Base-by-base conservation (phyloP, 2,113 vertebrate genomes). In the Cacatua alba region DNA sequence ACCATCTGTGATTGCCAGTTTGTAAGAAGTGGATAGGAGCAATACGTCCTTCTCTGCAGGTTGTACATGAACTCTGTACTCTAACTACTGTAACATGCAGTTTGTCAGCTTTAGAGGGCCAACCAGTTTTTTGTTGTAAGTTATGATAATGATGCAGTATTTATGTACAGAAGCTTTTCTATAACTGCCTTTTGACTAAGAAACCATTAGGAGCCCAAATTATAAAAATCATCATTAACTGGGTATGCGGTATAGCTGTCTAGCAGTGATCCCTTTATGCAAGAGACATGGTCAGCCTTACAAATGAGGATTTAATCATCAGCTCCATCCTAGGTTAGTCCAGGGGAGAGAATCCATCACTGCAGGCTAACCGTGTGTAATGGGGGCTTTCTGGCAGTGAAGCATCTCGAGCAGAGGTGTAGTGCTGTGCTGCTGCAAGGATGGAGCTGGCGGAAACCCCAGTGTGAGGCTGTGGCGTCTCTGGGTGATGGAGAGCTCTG, bases 91-190 rank as follows among this genome's bases (percentile, higher is more conserved):
- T 81, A 91, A 75, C 31, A 9, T 69, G 92, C 70, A 97, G 69
- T 89, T 95, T 94, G 59, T 94, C 94, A 90, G 75, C 86, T 96
- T 91, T 53, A 82, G 83, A 92, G 48, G 5, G 18, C 71, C 77
- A 55, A 86, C 68, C 80, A 69, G 74, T 90, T 91, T 95, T 88
- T 74, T 83, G 90, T 80, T 76, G 79, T 90, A 95, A 93, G 25
- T 87, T 96, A 97, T 97, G 93, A 89, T 94, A 93, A 98, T 97
- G 95, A 97, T 97, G 96, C 91, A 93, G 63, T 88, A 84, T 97
- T 97, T 96, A 82, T 94, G 83, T 97, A 78, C 81, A 82, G 29
- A 90, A 88, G 48, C 37, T 70, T 96, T 95, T 82, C 88, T 65
- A n/a, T 95, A 86, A 96, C 88, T 88, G 95, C 59, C 97, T 96